Evolutionary conservation across 1,140 invertebrate species (phyloP).

Genomic region (Microvelia longipes): DNA sequence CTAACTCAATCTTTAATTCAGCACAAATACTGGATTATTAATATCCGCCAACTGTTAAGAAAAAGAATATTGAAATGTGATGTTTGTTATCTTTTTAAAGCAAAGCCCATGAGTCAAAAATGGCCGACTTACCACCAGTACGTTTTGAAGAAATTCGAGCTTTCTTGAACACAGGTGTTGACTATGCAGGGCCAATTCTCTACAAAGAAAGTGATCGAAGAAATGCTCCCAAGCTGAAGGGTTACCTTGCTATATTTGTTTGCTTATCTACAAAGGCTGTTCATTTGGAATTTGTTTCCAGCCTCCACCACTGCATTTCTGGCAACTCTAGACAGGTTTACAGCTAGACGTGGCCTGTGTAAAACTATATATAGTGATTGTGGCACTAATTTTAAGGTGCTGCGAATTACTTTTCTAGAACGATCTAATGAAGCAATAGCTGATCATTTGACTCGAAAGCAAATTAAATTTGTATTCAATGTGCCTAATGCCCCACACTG

Average conservation of each 20-base stretch:
- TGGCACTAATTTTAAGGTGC: constrained; percentile 30
- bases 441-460: not conserved
- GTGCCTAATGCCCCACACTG: not conserved
- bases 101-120: not conserved
- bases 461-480: not conserved
- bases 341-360: constrained; percentile 23
- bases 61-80: not conserved
- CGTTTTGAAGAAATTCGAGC: constrained; percentile 13
- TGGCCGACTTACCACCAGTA: constrained; percentile 5
- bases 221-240: constrained; percentile 14
- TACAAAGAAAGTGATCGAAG: constrained; percentile 16
- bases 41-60: not conserved
- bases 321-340: constrained; percentile 26
- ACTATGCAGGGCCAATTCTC: constrained; percentile 28
- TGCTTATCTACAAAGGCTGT: constrained; percentile 24
- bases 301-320: constrained; percentile 22
- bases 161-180: constrained; percentile 27
- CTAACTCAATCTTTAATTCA: not conserved
- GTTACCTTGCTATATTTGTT: constrained; percentile 22
- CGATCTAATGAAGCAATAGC: not conserved
- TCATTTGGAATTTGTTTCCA: constrained; percentile 25
- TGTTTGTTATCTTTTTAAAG: not conserved
- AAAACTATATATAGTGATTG: constrained; percentile 25
- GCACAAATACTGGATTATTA: not conserved
- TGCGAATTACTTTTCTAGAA: constrained; percentile 21